phyloP scores from a whole-genome alignment of 2,797 vertebrate genomes.

The Pipistrellus pipistrellus region DNA sequence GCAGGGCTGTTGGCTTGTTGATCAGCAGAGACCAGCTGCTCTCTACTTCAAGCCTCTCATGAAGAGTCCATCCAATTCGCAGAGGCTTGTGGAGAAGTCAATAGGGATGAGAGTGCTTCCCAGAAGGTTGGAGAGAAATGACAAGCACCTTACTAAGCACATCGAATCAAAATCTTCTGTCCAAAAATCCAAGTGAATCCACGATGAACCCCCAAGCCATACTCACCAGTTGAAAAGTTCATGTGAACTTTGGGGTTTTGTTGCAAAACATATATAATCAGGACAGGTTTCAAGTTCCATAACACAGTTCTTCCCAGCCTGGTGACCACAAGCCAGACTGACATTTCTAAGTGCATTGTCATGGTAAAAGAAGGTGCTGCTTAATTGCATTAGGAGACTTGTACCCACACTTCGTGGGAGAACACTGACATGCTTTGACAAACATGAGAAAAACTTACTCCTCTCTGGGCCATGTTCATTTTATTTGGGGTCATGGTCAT shows the following conservation, averaged over 20 bases:
- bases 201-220: slow-evolving; percentile 24
- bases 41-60: slow-evolving; percentile 44
- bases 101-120: not conserved
- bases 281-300: slow-evolving; percentile 75
- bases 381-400: slow-evolving; percentile 79
- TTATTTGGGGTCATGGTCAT: slow-evolving; percentile 77
- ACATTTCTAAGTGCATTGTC: slow-evolving; percentile 73
- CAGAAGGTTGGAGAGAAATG: not conserved
- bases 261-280: slow-evolving; percentile 71
- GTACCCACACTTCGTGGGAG: slow-evolving; percentile 46
- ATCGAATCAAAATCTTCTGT: slow-evolving; percentile 5
- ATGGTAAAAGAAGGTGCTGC: slow-evolving; percentile 74
- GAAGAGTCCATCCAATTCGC: slow-evolving; percentile 42
- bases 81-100: slow-evolving; percentile 8
- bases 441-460: slow-evolving; percentile 76
- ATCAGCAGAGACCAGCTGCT: not conserved
- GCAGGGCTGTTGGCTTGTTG: not conserved
- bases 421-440: slow-evolving; percentile 78
- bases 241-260: slow-evolving; percentile 70
- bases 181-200: not conserved
- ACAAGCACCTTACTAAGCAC: not conserved
- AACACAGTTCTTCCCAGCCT: slow-evolving; percentile 76
- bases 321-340: slow-evolving; percentile 73
- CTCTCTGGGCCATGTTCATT: slow-evolving; percentile 58
- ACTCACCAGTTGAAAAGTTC: slow-evolving; percentile 80